Evolutionary conservation across 2,797 vertebrate species (phyloP), one percentile per base, ranked within the genome.

Genomic region (Halcyon badia): DNA sequence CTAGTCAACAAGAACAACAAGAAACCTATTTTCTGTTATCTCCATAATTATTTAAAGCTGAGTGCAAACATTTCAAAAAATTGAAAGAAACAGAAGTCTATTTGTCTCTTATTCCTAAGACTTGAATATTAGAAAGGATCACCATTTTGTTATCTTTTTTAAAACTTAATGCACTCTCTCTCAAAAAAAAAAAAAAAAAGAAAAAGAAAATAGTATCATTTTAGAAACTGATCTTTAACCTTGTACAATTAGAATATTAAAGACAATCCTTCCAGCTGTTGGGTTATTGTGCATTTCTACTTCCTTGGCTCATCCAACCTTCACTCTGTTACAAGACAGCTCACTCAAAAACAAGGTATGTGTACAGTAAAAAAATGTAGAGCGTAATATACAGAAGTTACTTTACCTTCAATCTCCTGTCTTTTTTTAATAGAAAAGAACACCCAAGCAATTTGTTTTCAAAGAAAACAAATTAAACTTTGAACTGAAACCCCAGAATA

Each of bases 401-500:
- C 52, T 75, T 51, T 30, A 60, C 56, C 11, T 25, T 72, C 46
- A 64, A 62, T 61, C 11, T 73, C n/a, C 15, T 65, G 6, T 31
- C 35, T 60, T 85, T 75, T 39, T 51, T 26, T 5, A 51, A 76
- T 28, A 28, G 19, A 28, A 39, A 42, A 25, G 10, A 33, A 31
- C 8, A 0, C 3, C 7, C 8, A 58, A 42, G 10, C 14, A 62
- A 44, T 30, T 46, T 41, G 4, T 64, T 90, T 80, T 80, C 31
- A 52, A 72, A 73, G 19, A 58, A 82, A 78, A 17, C 5, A 33
- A 70, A 73, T 26, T 22, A 77, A 73, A 80, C 6, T n/a, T 87
- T 49, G 61, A 83, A n/a, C 11, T 44, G 61, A 71, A 82, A 77
- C 18, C 54, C 76, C 31, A 56, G 64, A 84, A 83, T 25, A 88